phyloP scores from a whole-genome alignment of 2,113 vertebrate genomes.

The Pomatorhinus ruficollis region DNA sequence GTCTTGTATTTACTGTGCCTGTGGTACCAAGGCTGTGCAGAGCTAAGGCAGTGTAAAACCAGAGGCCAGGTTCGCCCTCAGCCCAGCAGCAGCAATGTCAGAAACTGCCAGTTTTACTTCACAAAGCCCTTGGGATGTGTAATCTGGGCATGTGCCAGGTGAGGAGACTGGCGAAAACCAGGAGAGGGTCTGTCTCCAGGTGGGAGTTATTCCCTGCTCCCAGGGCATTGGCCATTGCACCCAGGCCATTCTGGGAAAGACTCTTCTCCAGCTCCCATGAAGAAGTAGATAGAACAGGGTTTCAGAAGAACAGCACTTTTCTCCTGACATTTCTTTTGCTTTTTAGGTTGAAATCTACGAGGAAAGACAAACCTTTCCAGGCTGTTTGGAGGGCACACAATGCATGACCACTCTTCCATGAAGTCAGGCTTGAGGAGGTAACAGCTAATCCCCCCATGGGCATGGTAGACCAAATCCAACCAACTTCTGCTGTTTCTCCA shows the following conservation, averaged over 20 bases:
- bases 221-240: background rate
- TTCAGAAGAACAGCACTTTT: background rate
- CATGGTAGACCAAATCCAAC: background rate
- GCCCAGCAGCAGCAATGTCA: background rate
- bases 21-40: background rate
- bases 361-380: background rate
- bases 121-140: background rate
- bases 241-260: background rate
- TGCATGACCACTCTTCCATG: background rate
- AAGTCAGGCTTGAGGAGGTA: background rate
- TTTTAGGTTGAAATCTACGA: background rate
- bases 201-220: background rate
- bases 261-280: background rate
- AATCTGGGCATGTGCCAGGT: rapidly evolving
- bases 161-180: background rate
- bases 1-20: background rate
- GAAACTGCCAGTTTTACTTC: background rate
- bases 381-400: background rate
- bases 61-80: background rate
- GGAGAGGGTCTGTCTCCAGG: background rate
- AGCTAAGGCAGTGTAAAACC: background rate
- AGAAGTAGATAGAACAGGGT: background rate
- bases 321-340: background rate
- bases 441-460: background rate
- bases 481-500: background rate